Evolutionary conservation across 2,888 invertebrate genomes (phyloP), one percentile per base, ranked within the genome.

Genomic region (Drosophila neutralis): DNA sequence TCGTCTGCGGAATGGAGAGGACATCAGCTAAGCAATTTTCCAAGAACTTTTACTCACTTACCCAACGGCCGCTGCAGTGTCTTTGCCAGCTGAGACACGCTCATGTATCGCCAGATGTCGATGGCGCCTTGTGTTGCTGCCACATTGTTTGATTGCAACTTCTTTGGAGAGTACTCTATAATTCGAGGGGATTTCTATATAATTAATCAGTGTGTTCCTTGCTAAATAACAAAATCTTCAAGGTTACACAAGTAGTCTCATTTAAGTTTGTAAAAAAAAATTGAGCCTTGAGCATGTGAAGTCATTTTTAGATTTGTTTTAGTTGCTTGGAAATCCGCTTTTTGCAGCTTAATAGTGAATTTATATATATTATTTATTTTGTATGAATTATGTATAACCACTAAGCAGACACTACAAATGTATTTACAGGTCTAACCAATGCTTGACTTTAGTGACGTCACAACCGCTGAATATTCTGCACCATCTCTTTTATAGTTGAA

Each of bases 91-190:
- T 98, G 96, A 33, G 92, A 90, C 0, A 98, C 95, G 0, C 97
- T 97, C 95, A 98, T 98, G 87, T 96, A 95, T 53, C 95, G 93
- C 97, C 97, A 97, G 73, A 98, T 94, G 56, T 95, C 95, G 6
- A 15, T 58, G 27, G 78, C 68, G 18, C 72, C 69, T 5, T 72
- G 56, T 0, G 82, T 73, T 13, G 68, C 15, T 5, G 52, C 69
- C 80, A 62, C 59, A 76, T 69, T 78, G 27, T 59, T 48, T 8
- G 89, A 67, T 49, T 88, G 83, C 31, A 80, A 54, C 69, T 93
- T 93, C 62, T 93, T 93, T 0, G 92, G 92, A 2, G 92, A 92
- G 90, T 95, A 96, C 91, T 95, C 94, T 69, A 95, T 94, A 15
- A 95, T 93, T 87, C 93, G 93, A 15, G 91, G 90, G 13, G 93